Percentiles rank a stretch among this genome's conserved stretches.
phyloP scores from a whole-genome alignment of 2,113 vertebrate species.

The Saguinus imperator region DNA sequence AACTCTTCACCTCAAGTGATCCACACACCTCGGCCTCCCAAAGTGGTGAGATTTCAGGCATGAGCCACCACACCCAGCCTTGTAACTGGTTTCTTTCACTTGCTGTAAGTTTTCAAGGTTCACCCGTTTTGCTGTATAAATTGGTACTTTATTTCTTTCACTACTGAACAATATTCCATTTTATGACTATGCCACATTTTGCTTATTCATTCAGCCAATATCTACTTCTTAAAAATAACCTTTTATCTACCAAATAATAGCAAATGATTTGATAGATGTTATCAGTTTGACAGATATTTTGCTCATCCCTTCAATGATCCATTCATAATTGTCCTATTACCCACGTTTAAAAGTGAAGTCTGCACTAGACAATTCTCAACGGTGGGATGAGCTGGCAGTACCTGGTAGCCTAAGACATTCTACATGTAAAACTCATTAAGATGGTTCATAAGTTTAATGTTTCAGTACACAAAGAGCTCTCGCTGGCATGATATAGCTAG shows the following conservation, averaged over 20 bases:
- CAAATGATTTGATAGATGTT: neutral
- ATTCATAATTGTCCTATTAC: neutral
- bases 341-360: neutral
- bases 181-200: neutral
- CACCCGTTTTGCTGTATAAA: neutral
- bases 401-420: neutral
- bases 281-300: neutral
- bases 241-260: neutral
- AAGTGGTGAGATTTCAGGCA: too few species aligned
- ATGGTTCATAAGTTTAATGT: fast-evolving
- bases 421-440: neutral
- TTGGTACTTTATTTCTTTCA: neutral
- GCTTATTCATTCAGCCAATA: neutral
- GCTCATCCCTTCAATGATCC: neutral
- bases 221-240: neutral
- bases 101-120: neutral
- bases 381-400: neutral
- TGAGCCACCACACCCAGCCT: too few species aligned
- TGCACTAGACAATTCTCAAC: neutral
- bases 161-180: neutral
- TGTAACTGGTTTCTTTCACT: neutral
- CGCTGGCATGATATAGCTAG: neutral
- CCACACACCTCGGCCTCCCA: too few species aligned
- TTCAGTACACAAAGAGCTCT: neutral
- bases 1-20: too few species aligned